phyloP scores from a whole-genome alignment of 2,113 vertebrate genomes.

The Carassius carassius region DNA sequence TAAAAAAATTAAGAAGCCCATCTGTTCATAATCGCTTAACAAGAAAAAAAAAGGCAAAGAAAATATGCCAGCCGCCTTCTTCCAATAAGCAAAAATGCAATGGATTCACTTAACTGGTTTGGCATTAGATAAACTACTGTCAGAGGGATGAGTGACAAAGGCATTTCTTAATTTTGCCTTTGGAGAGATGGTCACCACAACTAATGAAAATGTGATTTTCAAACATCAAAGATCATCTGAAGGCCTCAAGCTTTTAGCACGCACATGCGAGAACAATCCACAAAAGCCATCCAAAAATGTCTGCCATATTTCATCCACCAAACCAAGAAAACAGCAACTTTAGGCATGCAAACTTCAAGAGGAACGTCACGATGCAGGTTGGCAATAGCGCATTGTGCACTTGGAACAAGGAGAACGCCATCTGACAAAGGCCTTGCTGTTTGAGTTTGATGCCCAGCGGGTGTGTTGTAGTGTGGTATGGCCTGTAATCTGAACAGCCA shows the following conservation, averaged over 20 bases:
- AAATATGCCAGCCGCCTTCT: slow-evolving; percentile 51
- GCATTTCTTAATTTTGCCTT: slow-evolving; percentile 63
- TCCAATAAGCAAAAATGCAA: slow-evolving; percentile 26
- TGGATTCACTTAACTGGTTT: slow-evolving; percentile 53
- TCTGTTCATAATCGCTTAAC: slow-evolving; percentile 71
- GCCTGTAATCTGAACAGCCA: slow-evolving; percentile 61
- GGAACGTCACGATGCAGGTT: slow-evolving; percentile 51
- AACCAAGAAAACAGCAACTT: slow-evolving; percentile 47
- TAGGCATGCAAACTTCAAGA: slow-evolving; percentile 49
- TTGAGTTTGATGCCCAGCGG: slow-evolving; percentile 63
- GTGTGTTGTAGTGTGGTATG: slow-evolving; percentile 57
- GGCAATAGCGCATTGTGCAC: slow-evolving; percentile 63
- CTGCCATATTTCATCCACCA: slow-evolving; percentile 51
- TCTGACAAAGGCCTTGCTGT: slow-evolving; percentile 54
- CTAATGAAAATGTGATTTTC: slow-evolving; percentile 52
- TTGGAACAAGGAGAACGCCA: slow-evolving; percentile 38
- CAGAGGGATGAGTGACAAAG: slow-evolving; percentile 61
- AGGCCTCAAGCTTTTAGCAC: slow-evolving; percentile 61
- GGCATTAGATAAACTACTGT: slow-evolving; percentile 68
- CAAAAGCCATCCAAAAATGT: slow-evolving; percentile 47
- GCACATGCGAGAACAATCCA: slow-evolving; percentile 57
- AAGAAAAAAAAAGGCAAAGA: slow-evolving; percentile 72
- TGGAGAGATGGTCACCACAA: slow-evolving; percentile 60
- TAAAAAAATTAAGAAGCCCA: slow-evolving; percentile 70
- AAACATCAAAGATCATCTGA: slow-evolving; percentile 58